phyloP scores from a whole-genome alignment of 1,140 invertebrate genomes.

The Aricia agestis region DNA sequence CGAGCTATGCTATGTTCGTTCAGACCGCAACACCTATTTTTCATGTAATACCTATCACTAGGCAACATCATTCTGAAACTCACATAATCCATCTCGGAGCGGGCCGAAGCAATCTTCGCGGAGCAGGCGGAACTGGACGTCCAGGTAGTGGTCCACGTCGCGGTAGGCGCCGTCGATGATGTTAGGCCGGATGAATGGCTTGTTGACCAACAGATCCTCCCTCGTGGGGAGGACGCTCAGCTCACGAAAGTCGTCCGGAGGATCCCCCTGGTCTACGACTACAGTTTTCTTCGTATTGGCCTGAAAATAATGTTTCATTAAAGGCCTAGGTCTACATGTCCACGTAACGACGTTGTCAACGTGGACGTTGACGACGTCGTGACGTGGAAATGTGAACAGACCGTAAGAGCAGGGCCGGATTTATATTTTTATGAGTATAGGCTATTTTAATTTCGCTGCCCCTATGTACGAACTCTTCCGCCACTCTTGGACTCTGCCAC shows the following conservation, averaged over 20 bases:
- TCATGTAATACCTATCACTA: no score
- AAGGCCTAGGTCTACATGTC: no score
- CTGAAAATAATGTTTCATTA: constrained; percentile 5
- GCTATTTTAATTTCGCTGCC: no score
- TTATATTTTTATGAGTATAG: no score
- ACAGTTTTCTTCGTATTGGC: constrained; percentile 4
- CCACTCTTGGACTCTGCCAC: no score
- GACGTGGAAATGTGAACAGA: no score
- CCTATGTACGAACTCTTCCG: no score
- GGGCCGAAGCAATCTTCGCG: constrained; percentile 84
- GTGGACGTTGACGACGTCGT: no score
- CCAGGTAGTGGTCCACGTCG: constrained; percentile 83
- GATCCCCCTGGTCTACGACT: constrained; percentile 42
- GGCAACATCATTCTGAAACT: constrained; percentile 9
- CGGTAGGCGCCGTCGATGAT: constrained; percentile 79
- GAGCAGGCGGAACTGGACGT: constrained; percentile 85
- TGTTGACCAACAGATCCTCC: constrained; percentile 46
- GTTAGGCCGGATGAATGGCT: constrained; percentile 77
- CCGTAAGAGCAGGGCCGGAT: background rate
- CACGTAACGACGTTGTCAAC: no score
- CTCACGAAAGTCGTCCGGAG: constrained; percentile 67
- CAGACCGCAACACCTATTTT: no score
- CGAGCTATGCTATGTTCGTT: no score
- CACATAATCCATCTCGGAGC: constrained; percentile 75
- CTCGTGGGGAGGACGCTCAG: constrained; percentile 65